Conservation (phyloP, 2,888 invertebrate genomes). For the Pseudoips prasinana region DNA sequence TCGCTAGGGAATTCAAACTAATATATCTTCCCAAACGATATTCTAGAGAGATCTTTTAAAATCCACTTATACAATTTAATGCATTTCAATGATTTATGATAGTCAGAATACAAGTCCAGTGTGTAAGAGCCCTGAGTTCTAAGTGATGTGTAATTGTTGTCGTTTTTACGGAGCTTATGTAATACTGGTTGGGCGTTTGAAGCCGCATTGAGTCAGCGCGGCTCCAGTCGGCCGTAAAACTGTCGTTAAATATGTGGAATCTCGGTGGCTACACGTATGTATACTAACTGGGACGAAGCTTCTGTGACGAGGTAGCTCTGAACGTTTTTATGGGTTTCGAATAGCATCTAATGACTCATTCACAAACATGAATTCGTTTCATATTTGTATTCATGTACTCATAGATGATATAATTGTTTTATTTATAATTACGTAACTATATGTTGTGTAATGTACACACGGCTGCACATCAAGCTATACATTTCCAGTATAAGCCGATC, state of each 20-base stretch:
- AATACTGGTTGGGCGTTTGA: slow-evolving; percentile 20
- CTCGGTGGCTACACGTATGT: slow-evolving; percentile 26
- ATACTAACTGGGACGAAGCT: background rate
- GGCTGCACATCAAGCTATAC: no score
- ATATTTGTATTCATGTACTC: no score
- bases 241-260: slow-evolving; percentile 56
- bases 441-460: no score
- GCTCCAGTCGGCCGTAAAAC: slow-evolving; percentile 68
- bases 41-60: slow-evolving; percentile 1
- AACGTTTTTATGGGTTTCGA: slow-evolving; percentile 1
- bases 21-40: no score
- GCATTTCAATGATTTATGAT: slow-evolving; percentile 15
- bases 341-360: no score
- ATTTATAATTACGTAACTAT: no score
- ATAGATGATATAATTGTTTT: no score
- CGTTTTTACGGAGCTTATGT: slow-evolving; percentile 22
- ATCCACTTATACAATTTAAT: slow-evolving; percentile 4
- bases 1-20: no score
- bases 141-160: slow-evolving; percentile 1
- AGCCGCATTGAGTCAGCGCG: slow-evolving; percentile 49
- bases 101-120: slow-evolving; percentile 6
- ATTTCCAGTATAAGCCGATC: no score
- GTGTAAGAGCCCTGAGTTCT: slow-evolving; percentile 2
- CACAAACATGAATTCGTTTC: no score
- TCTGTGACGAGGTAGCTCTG: background rate